A percentile compares a stretch with the other conserved stretches of the same genome.
Evolutionary conservation across 2,888 invertebrate species (phyloP).

Genomic region (Perizoma flavofasciatum): DNA sequence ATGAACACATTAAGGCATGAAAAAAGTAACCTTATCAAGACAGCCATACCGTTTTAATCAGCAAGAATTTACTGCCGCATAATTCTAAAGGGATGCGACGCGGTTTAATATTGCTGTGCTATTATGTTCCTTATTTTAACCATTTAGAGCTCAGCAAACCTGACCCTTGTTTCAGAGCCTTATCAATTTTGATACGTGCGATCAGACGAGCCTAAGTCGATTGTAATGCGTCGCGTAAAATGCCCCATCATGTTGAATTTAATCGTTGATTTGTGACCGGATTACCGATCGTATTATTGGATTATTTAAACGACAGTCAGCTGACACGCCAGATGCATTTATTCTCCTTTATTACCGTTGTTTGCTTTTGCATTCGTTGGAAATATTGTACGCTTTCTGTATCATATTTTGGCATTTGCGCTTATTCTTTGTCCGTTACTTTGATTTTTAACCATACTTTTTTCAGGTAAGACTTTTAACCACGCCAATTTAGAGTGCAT

Average conservation of each 20-base stretch:
- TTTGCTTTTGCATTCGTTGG: conserved; percentile 18
- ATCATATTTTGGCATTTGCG: conserved; percentile 23
- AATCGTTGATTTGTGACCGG: conserved; percentile 64
- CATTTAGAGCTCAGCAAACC: conserved; percentile 1
- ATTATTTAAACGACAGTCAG: conserved; percentile 42
- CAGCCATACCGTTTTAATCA: conserved; percentile 16
- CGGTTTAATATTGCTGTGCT: neutral
- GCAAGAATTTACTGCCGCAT: conserved; percentile 13
- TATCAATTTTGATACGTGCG: conserved; percentile 49
- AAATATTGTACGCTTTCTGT: conserved; percentile 21
- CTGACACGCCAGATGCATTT: conserved; percentile 41
- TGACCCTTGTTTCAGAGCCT: conserved; percentile 17
- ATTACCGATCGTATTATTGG: conserved; percentile 52
- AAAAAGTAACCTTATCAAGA: conserved; percentile 11
- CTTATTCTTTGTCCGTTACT: conserved; percentile 18
- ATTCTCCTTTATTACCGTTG: conserved; percentile 38
- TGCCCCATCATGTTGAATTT: conserved; percentile 62
- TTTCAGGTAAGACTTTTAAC: too few relatives aligned
- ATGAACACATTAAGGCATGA: conserved; percentile 8
- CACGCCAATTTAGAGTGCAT: too few relatives aligned
- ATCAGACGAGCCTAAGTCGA: conserved; percentile 43
- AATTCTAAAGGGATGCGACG: conserved; percentile 8
- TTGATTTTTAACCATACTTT: conserved; percentile 9
- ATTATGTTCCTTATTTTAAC: conserved; percentile 1
- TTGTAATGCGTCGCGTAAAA: conserved; percentile 59